Percentiles rank a stretch among this genome's conserved stretches.
Conservation (phyloP, 2,113 vertebrate genomes). For the Osmerus mordax region DNA sequence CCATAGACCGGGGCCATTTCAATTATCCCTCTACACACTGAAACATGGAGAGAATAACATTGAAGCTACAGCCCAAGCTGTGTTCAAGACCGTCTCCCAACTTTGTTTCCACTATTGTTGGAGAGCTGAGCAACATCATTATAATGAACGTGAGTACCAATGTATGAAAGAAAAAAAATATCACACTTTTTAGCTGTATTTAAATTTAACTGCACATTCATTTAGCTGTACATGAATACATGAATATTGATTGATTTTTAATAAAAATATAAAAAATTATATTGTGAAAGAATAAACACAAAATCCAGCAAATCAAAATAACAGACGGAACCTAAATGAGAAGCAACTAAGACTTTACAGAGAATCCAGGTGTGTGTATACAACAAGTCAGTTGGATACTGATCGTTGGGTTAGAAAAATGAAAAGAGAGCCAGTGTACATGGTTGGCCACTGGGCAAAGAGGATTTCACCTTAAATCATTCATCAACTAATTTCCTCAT, state of each 20-base stretch:
- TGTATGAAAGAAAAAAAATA: conserved; percentile 18
- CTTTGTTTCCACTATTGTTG: conserved; percentile 66
- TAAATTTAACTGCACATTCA: too few relatives aligned
- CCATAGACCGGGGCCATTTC: conserved; percentile 70
- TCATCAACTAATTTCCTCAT: conserved; percentile 80
- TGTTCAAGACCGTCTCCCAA: conserved; percentile 68
- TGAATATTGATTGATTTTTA: background rate
- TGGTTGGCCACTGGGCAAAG: conserved; percentile 5
- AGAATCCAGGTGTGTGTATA: too few relatives aligned
- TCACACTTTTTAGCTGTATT: too few relatives aligned
- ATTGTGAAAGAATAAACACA: background rate
- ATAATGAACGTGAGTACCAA: conserved; percentile 45
- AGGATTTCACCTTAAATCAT: conserved; percentile 71
- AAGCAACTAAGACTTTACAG: too few relatives aligned
- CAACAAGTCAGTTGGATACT: background rate
- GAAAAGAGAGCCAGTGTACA: background rate
- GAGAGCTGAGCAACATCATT: conserved; percentile 60
- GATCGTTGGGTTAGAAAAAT: conserved; percentile 12
- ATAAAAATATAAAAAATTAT: conserved; percentile 8
- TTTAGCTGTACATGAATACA: too few relatives aligned
- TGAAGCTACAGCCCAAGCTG: conserved; percentile 65
- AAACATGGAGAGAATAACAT: conserved; percentile 69
- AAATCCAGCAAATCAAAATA: too few relatives aligned
- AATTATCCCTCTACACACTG: conserved; percentile 71
- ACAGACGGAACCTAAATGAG: too few relatives aligned